Base-by-base conservation (phyloP, 2,113 vertebrate species). In the Planiliza haematocheilus region DNA sequence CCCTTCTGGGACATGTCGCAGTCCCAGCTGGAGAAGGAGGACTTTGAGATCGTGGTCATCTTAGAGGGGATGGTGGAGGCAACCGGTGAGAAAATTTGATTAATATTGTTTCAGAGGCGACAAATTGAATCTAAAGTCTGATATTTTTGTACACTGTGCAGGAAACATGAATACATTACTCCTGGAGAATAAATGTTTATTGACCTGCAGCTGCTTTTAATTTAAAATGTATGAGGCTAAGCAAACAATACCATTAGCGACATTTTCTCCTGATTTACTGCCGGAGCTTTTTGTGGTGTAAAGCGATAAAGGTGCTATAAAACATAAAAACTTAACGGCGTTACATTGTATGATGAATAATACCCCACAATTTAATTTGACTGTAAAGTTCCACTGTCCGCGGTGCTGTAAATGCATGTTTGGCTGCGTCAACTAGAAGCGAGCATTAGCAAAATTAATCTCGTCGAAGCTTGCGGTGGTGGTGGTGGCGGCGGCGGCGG, bases 41-140 rank as follows among this genome's bases (percentile, higher is more conserved):
- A 95, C 90, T 94, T 95, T 69, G 94, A 95, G 90, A 93, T 95
- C 8, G 93, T 95, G 56, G 93, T 95, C 70, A 95, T 95, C 53
- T 78, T 95, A 77, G 94, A 94, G 58, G 94, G 94, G 36, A 95
- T 95, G 94, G 94, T 95, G 63, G 94, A 95, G 57, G 94, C 94
- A 60, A 95, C 94, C 0, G 94, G 94, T 95, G 41, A 93, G 81
- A 52, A 17, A 18, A 0, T 4, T 4, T 42, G 41, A 45, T 16
- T n/a, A 1, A n/a, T n/a, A 45, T 45, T 45, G 7, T 45, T 45
- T 45, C n/a, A n/a, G 14, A 45, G 43, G 13, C 16, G 7, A n/a
- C 16, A 42, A 13, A 13, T 11, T 13, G n/a, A n/a, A n/a, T n/a
- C n/a, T 42, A 42, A 4, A 42, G 2, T 53, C 18, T 56, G 45